A percentile compares a stretch with the other conserved stretches of the same genome.
Evolutionary conservation across 2,888 invertebrate genomes (phyloP).

Genomic region (Andricus quercusramuli): DNA sequence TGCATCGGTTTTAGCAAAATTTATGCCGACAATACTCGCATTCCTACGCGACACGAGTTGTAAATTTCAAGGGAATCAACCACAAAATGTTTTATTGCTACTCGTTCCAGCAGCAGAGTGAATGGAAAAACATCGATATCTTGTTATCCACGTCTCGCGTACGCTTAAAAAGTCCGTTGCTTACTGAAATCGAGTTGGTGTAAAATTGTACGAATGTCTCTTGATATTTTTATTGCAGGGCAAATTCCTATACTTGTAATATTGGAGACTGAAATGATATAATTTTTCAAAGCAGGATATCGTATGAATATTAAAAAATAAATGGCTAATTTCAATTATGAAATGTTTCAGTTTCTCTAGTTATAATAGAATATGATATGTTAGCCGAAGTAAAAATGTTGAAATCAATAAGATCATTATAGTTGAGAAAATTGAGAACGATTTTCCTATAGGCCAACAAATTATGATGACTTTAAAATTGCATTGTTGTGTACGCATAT

Average conservation of each 20-base stretch:
- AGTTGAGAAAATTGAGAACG: too few species aligned
- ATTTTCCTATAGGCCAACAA: too few species aligned
- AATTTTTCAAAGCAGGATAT: not conserved
- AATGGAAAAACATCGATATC: not conserved
- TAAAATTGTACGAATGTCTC: not conserved
- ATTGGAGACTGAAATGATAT: not conserved
- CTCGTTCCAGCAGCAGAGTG: not conserved
- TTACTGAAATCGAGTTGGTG: not conserved
- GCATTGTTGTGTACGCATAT: too few species aligned
- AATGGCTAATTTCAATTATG: too few species aligned
- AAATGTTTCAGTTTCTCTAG: too few species aligned
- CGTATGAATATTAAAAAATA: too few species aligned
- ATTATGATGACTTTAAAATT: too few species aligned
- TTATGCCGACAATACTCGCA: not conserved
- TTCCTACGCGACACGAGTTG: not conserved
- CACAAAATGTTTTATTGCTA: constrained; percentile 1
- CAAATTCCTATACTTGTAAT: too few species aligned
- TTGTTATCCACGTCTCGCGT: not conserved
- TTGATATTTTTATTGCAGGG: not conserved
- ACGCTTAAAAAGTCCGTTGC: not conserved
- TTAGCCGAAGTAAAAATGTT: too few species aligned
- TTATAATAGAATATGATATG: too few species aligned
- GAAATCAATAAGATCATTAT: too few species aligned
- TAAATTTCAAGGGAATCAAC: not conserved
- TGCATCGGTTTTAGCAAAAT: not conserved